These are phyloP conservation scores for Drosophila hydei DNA, from an alignment of 1,140 invertebrate species.

Conservation along the genomic window DNA sequence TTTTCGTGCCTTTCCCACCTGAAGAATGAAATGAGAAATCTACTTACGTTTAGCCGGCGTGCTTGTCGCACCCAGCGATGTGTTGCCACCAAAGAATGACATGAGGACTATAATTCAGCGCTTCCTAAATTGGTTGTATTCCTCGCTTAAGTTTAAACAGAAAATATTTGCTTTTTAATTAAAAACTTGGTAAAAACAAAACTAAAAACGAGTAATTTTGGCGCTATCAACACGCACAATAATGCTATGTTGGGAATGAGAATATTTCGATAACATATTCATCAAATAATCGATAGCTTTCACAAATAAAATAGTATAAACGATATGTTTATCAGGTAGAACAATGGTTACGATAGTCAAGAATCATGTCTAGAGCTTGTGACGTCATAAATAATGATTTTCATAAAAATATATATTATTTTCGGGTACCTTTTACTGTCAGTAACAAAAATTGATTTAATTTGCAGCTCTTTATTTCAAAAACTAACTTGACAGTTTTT, in stretches of 20 bases:
- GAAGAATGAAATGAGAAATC: conserved; percentile 10
- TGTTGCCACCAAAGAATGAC: conserved; percentile 80
- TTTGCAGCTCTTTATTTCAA: background rate
- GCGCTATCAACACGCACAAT: conserved; percentile 48
- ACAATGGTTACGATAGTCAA: background rate
- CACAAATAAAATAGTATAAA: background rate
- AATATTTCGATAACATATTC: conserved; percentile 6
- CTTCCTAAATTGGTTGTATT: background rate
- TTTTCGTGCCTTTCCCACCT: conserved; percentile 9
- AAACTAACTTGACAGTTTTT: background rate
- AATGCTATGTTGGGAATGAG: conserved; percentile 21
- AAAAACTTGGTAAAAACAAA: conserved; percentile 28
- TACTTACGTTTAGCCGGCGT: conserved; percentile 81
- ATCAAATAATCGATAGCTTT: conserved; percentile 12
- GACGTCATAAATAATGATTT: background rate
- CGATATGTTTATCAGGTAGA: background rate
- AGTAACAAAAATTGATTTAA: too few species aligned
- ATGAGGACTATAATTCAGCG: conserved; percentile 35
- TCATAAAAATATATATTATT: too few species aligned
- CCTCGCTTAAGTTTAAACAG: background rate
- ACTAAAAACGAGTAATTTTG: conserved; percentile 60
- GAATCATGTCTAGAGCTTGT: background rate
- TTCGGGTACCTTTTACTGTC: too few species aligned
- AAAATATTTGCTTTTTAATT: background rate
- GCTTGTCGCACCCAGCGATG: conserved; percentile 77